Evolutionary conservation across 1,140 invertebrate genomes (phyloP).

Genomic region (Ptiloglossa arizonensis): DNA sequence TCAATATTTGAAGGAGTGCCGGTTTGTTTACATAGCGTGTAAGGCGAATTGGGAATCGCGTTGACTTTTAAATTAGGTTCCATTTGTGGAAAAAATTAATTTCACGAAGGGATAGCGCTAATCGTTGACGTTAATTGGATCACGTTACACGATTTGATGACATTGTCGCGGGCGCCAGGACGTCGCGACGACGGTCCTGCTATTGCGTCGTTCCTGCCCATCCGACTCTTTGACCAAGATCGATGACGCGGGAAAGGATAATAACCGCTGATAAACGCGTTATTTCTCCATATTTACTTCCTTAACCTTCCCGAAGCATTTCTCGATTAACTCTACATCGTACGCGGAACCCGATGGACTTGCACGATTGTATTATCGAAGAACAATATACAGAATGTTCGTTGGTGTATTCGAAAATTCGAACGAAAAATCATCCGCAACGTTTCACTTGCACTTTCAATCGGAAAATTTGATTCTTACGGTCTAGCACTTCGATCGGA

Average conservation of each 20-base stretch:
- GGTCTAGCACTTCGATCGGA: not conserved
- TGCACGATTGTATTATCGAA: too few species aligned
- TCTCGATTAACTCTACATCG: not conserved
- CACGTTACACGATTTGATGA: not conserved
- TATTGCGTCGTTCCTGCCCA: constrained; percentile 47
- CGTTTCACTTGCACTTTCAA: too few species aligned
- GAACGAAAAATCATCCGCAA: not conserved
- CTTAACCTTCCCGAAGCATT: not conserved
- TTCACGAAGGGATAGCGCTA: not conserved
- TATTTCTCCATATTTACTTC: not conserved
- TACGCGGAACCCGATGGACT: not conserved
- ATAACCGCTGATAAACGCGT: constrained; percentile 22
- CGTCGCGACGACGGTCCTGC: constrained; percentile 50
- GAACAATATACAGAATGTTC: too few species aligned
- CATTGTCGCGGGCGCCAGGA: constrained; percentile 36
- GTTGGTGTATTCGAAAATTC: not conserved
- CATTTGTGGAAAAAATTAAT: too few species aligned
- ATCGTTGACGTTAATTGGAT: constrained; percentile 12
- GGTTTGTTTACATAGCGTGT: not conserved
- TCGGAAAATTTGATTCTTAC: not conserved
- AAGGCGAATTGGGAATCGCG: not conserved
- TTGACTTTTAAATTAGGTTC: not conserved
- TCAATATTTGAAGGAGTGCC: not conserved
- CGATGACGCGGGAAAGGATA: constrained; percentile 56
- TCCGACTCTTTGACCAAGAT: constrained; percentile 51